Evolutionary conservation across 2,888 invertebrate species (phyloP), one percentile per base, ranked within the genome.

Genomic region (Lasioglossum villosulum): DNA sequence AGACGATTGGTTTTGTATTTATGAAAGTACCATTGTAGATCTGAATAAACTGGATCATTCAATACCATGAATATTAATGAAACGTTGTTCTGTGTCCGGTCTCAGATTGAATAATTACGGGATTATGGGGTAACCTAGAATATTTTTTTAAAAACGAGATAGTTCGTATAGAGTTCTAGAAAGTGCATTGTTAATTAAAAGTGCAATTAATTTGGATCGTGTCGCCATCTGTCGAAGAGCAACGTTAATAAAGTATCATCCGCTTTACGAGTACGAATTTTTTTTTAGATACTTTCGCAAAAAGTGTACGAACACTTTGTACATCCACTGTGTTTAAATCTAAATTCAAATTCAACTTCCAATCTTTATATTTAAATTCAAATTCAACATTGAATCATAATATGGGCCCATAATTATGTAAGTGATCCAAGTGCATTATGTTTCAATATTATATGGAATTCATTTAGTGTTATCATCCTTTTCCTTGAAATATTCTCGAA

Each of bases 21-120:
- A 75, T 74, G 10, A 79, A 86, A 45, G 27, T 68, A 63, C 39
- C 30, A 52, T 76, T 76, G 77, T 86, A 86, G 80, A 87, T 89
- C 82, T 80, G 87, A 89, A 89, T 89, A 89, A 89, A 89, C 77
- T 82, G 78, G 80, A 82, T 68, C 82, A 82, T 89, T 63, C 75
- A 72, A 82, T 56, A 56, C 79, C 52, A 84, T 42, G 56, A 68
- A 39, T 81, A 75, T 37, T 19, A 66, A 72, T n/a, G 42, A 45
- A 86, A 52, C 71, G 63, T 1, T 27, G 2, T 16, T 63, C 8
- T 63, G 63, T 63, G 16, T 63, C 16, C 30, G 63, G 30, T 23
- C 3, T 52, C 23, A 3, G 23, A n/a, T 6, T 48, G 5, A 14
- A 19, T 19, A 19, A 6, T 6, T 19, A 19, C 23, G 23, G 23